Conservation (phyloP, 1,140 invertebrate genomes). For the Drosophila littoralis region DNA sequence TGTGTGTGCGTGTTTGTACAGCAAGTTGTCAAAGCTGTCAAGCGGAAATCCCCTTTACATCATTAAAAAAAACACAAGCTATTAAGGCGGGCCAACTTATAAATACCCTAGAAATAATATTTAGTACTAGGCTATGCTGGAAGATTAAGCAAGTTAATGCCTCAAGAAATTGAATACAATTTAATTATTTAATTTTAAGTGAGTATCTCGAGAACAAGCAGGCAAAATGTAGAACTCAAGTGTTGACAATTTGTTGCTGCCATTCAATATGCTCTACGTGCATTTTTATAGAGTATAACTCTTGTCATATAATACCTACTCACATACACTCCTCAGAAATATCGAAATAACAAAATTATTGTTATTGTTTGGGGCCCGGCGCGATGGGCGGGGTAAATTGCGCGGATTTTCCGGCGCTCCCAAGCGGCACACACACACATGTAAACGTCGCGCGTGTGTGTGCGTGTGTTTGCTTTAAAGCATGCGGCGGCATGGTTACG, state of each 20-base stretch:
- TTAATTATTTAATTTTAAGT: no score
- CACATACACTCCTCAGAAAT: conserved; percentile 51
- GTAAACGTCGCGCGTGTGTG: conserved; percentile 45
- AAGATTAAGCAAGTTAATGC: no score
- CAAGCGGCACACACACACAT: conserved; percentile 67
- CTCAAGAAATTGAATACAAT: no score
- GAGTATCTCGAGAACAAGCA: no score
- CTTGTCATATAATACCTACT: conserved; percentile 23
- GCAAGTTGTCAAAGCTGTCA: conserved; percentile 81
- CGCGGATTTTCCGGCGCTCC: conserved; percentile 67
- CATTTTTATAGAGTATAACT: conserved; percentile 28
- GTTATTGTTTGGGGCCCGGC: conserved; percentile 70
- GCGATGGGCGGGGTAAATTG: conserved; percentile 51
- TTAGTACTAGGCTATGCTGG: no score
- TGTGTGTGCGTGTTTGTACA: conserved; percentile 39
- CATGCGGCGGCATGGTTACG: conserved; percentile 23
- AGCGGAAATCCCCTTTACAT: conserved; percentile 78
- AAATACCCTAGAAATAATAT: conserved; percentile 5
- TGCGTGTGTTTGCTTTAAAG: conserved; percentile 32
- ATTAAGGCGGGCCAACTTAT: background rate
- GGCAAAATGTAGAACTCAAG: no score
- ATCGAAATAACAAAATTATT: conserved; percentile 84
- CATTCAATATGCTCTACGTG: background rate
- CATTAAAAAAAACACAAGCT: conserved; percentile 49
- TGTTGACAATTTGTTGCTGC: no score